phyloP scores from a whole-genome alignment of 2,797 vertebrate species.

The Amphiprion clarkii region DNA sequence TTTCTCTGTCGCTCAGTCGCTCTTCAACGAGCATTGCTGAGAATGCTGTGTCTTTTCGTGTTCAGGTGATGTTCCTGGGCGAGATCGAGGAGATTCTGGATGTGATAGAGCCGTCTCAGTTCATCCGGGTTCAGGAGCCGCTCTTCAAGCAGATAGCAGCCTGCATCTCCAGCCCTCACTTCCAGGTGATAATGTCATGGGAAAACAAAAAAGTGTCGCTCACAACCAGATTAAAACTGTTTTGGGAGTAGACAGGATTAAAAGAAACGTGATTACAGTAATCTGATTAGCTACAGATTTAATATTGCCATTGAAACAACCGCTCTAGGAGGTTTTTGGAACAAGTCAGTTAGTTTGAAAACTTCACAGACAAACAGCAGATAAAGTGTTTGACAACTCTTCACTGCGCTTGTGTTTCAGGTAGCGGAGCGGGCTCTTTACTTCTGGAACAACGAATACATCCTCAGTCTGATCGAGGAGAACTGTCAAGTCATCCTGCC shows the following conservation, averaged over 20 bases:
- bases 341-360: neutral
- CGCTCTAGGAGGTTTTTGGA: neutral
- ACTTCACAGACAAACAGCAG: neutral
- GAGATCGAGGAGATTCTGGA: constrained; percentile 95
- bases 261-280: neutral
- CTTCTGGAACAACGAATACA: constrained; percentile 98
- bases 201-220: neutral
- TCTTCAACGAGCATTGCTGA: neutral
- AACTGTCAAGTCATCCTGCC: constrained; percentile 95
- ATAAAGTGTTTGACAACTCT: neutral
- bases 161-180: constrained; percentile 95
- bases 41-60: neutral
- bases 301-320: neutral
- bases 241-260: constrained; percentile 8
- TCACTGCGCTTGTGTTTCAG: constrained; percentile 71
- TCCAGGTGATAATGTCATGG: constrained; percentile 83
- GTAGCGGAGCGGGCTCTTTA: constrained; percentile 96
- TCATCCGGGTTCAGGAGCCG: constrained; percentile 93
- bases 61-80: constrained; percentile 90
- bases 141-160: constrained; percentile 94
- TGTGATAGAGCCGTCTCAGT: constrained; percentile 95
- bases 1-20: neutral
- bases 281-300: neutral
- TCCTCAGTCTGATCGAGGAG: constrained; percentile 95
- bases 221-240: neutral